Conservation (phyloP, 2,797 vertebrate species). For the Paratrypauchen microcephalus region DNA sequence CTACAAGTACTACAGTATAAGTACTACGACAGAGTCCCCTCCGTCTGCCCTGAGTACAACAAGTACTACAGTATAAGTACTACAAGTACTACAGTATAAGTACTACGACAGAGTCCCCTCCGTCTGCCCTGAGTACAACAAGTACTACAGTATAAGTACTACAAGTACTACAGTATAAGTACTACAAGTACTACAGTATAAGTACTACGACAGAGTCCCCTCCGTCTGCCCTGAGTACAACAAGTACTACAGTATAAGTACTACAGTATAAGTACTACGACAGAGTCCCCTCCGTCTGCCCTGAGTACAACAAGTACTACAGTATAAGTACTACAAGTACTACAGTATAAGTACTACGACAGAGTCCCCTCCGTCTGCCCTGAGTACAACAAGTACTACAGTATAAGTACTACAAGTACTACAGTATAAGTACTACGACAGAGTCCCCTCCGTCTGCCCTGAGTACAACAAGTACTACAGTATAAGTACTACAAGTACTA, state of each 20-base stretch:
- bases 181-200: too few species aligned
- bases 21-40: too few species aligned
- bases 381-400: background rate
- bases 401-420: too few species aligned
- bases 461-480: background rate
- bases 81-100: too few species aligned
- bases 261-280: conserved; percentile 44
- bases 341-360: too few species aligned
- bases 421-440: conserved; percentile 66
- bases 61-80: background rate
- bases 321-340: background rate
- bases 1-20: background rate
- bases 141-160: background rate
- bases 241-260: background rate
- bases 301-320: conserved; percentile 34
- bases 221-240: too few species aligned
- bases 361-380: too few species aligned
- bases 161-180: background rate
- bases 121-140: conserved; percentile 81
- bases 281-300: conserved; percentile 96
- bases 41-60: too few species aligned
- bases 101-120: conserved; percentile 88
- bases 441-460: conserved; percentile 96
- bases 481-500: background rate
- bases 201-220: too few species aligned